Evolutionary conservation across 2,797 vertebrate species (phyloP), one percentile per base, ranked within the genome.

Genomic region (Gadopsis marmoratus): DNA sequence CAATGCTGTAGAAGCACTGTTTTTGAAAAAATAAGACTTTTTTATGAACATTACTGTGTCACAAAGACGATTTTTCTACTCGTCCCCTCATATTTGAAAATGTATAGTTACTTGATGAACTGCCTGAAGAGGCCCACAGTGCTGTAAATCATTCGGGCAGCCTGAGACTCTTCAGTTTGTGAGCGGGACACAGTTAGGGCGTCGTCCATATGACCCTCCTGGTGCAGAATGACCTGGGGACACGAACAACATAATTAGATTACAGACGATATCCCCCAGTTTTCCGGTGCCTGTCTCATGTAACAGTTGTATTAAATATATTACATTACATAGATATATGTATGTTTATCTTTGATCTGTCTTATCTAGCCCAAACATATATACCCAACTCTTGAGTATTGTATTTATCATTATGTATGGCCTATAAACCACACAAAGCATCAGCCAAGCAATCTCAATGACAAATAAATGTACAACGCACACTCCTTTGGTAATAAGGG

Each of bases 201-300:
- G 1, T 98, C 97, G 0, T 98, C 97, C 97, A 98, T 98, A 75
- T 98, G 97, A 61, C 97, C 97, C 79, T 98, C 97, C 86, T 97
- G 97, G 87, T 98, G 97, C 92, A 98, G 92, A 75, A 97, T 98
- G 71, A 96, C 96, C 97, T 98, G 89, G 0, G 53, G 21, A 84
- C n/a, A 72, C 4, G 17, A 23, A 84, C 29, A 17, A 29, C 29
- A 76, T 4, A 7, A 43, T 58, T 17, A 54, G 7, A 35, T 23
- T 67, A 41, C 10, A 66, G 33, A 61, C 47, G 6, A 83, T 21
- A 43, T 61, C 8, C 19, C 17, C 0, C 8, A 10, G 3, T 47
- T 69, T 31, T 61, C 21, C 58, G 56, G 48, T 65, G 16, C 7
- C n/a, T 37, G 8, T 23, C 13, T 58, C 33, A 21, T 43, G n/a